phyloP scores from a whole-genome alignment of 2,113 vertebrate genomes.

The Andinoacara biseriatus region DNA sequence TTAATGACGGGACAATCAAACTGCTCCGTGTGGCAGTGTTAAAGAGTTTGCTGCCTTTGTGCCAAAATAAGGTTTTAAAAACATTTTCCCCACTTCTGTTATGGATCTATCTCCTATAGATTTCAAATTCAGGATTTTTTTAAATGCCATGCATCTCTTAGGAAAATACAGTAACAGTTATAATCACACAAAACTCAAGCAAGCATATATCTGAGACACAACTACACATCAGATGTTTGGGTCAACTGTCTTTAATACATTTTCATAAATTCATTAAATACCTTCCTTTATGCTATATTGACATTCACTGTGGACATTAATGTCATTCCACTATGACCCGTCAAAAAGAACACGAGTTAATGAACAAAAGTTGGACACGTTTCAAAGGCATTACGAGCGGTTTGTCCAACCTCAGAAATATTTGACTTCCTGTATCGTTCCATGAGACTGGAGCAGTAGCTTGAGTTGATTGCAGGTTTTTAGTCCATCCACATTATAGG shows the following conservation, averaged over 20 bases:
- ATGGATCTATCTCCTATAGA: no score
- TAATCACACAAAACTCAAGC: not conserved
- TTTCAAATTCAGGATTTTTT: no score
- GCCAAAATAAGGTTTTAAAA: not conserved
- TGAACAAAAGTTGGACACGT: not conserved
- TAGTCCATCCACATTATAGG: not conserved
- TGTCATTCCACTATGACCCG: not conserved
- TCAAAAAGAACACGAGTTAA: not conserved
- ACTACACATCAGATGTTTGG: not conserved
- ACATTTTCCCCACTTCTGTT: not conserved
- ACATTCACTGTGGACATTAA: not conserved
- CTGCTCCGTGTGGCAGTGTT: no score
- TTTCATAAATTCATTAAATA: not conserved
- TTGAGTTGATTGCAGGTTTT: not conserved
- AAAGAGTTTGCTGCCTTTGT: no score
- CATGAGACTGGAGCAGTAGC: not conserved
- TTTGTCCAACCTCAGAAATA: not conserved
- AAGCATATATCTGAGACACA: not conserved
- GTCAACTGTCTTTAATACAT: not conserved
- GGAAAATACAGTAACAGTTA: not conserved
- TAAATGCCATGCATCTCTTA: not conserved
- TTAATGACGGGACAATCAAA: no score
- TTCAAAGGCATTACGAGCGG: not conserved
- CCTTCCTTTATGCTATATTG: not conserved
- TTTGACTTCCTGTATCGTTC: not conserved